phyloP scores from a whole-genome alignment of 2,888 invertebrate genomes.

The Cylloceria caligata region DNA sequence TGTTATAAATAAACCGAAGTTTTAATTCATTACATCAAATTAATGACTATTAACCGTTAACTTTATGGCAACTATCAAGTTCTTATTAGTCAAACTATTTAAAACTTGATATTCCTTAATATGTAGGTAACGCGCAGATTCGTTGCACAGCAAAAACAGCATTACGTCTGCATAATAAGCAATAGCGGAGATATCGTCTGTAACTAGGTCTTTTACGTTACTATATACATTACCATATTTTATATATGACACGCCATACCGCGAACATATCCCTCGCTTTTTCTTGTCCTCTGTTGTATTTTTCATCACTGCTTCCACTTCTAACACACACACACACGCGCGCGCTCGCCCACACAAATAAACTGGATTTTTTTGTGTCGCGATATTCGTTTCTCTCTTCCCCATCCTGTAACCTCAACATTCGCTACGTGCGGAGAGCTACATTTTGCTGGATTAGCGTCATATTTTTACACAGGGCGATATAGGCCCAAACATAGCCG shows the following conservation, averaged over 20 bases:
- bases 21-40: not conserved
- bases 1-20: not conserved
- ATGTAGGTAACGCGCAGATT: no score
- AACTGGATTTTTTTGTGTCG: no score
- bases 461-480: no score
- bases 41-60: not conserved
- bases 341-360: no score
- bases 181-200: no score
- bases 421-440: no score
- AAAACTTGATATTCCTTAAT: not conserved
- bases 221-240: not conserved
- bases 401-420: no score
- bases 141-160: no score
- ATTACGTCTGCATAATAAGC: no score
- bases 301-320: not conserved
- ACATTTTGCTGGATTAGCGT: no score
- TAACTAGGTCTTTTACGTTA: no score
- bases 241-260: not conserved
- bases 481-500: no score
- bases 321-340: not conserved
- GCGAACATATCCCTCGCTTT: not conserved
- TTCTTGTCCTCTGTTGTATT: not conserved
- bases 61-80: not conserved
- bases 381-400: slow-evolving; percentile 21
- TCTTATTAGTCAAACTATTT: not conserved